These are phyloP conservation scores for Ethmia dodecea DNA, from an alignment of 2,888 invertebrate species.

Conservation along the genomic window DNA sequence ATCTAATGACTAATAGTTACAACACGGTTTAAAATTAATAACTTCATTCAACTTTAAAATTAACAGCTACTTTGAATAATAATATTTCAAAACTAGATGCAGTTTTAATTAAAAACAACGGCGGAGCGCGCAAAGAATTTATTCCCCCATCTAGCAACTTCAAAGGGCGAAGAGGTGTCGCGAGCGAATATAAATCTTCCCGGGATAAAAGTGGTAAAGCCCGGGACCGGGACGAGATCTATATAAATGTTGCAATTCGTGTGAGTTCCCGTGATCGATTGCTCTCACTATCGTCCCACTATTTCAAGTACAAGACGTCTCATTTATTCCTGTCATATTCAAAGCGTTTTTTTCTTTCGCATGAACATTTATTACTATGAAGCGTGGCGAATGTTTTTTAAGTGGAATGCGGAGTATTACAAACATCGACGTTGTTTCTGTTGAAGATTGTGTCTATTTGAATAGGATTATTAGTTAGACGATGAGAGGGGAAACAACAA, in stretches of 20 bases:
- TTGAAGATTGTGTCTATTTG: too few relatives aligned
- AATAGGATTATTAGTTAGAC: too few relatives aligned
- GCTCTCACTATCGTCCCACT: conserved; percentile 53
- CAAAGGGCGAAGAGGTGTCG: conserved; percentile 69
- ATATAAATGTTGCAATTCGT: conserved; percentile 67
- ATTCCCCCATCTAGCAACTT: conserved; percentile 61
- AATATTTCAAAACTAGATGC: conserved; percentile 42
- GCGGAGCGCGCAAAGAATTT: conserved; percentile 51
- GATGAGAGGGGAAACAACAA: conserved; percentile 17
- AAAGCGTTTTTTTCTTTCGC: conserved; percentile 41
- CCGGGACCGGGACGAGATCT: conserved; percentile 42
- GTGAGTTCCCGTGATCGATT: conserved; percentile 58
- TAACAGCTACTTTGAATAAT: conserved; percentile 32
- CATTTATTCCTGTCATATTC: conserved; percentile 64
- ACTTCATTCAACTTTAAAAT: too few relatives aligned
- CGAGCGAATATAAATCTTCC: conserved; percentile 64
- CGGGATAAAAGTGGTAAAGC: conserved; percentile 50
- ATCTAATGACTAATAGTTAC: too few relatives aligned
- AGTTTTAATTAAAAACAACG: conserved; percentile 69
- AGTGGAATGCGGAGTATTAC: conserved; percentile 23
- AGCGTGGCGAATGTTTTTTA: conserved; percentile 25
- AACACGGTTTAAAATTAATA: too few relatives aligned
- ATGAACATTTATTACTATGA: conserved; percentile 37
- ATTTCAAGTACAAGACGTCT: conserved; percentile 61
- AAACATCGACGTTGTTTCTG: neutral